Base-by-base conservation (phyloP, 2,888 invertebrate species). In the Diloba caeruleocephala region DNA sequence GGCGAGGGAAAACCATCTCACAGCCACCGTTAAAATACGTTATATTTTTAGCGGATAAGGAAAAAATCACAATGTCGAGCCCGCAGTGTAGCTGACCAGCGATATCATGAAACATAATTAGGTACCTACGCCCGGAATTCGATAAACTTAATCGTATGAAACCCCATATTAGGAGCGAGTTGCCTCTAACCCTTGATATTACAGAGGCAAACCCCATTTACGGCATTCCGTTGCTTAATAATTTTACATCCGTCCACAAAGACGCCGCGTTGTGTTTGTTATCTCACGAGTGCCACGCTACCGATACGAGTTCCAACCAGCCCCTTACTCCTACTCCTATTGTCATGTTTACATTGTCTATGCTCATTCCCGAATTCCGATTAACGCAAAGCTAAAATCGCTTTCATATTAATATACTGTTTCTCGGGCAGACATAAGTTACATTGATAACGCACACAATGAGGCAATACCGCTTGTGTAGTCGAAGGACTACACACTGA, bases 271-370 rank as follows among this genome's bases (percentile, higher is more conserved):
- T 79, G 81, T 76, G 90, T 91, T 92, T 76, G 90, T 91, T 92
- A 92, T 92, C 92, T 88, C 86, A 78, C 85, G 87, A 82, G 87
- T 89, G 89, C 81, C 92, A 92, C 89, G 83, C 89, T 77, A 78
- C 83, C 83, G 90, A 90, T 91, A 90, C 83, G 87, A 90, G 85
- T 81, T 81, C 75, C 78, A 80, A 79, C 81, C 85, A 84, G 77
- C 85, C 84, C 84, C 82, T 80, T 76, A 74, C 84, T 85, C 80
- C 80, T 77, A 71, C 81, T 85, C 70, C 90, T 82, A 92, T 93
- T 93, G 92, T 93, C 87, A 84, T 90, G 87, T 91, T 90, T 90
- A 90, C 91, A 91, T 92, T 93, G 90, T 91, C 90, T 91, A 85
- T 90, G 88, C 82, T 89, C 89, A 89, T 87, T 88, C 85, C 83